These are phyloP conservation scores for Ephestia elutella DNA, from an alignment of 1,140 invertebrate genomes.

Conservation along the genomic window DNA sequence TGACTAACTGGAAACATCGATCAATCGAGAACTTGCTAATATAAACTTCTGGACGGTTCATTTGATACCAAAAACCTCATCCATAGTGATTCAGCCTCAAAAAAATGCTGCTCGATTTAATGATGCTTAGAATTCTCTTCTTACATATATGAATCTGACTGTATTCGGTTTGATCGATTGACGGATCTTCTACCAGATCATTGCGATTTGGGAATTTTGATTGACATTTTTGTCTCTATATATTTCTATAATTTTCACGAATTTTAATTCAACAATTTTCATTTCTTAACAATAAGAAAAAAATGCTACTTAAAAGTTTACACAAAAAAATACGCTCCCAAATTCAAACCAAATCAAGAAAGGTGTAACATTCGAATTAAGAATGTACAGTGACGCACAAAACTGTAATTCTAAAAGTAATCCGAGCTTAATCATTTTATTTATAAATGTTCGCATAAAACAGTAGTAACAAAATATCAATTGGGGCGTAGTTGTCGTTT, in stretches of 20 bases:
- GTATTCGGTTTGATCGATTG: too few species aligned
- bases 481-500: slow-evolving; percentile 54
- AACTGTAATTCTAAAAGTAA: slow-evolving; percentile 28
- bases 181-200: too few species aligned
- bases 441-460: slow-evolving; percentile 35
- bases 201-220: too few species aligned
- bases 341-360: too few species aligned
- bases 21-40: neutral
- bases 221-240: too few species aligned
- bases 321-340: neutral
- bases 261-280: too few species aligned
- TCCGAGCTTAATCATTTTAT: slow-evolving; percentile 26
- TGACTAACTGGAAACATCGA: neutral
- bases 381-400: slow-evolving; percentile 9
- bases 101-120: neutral
- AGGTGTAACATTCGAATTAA: neutral
- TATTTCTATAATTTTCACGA: too few species aligned
- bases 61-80: slow-evolving; percentile 1
- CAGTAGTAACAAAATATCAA: slow-evolving; percentile 65
- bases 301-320: too few species aligned
- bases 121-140: neutral
- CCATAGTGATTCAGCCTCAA: neutral
- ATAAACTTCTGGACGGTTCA: neutral
- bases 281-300: too few species aligned
- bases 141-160: neutral